A percentile compares a stretch with the other conserved stretches of the same genome.
These are phyloP conservation scores for Phalacrocorax brasilianus DNA, from an alignment of 2,113 vertebrate species.

Conservation along the genomic window DNA sequence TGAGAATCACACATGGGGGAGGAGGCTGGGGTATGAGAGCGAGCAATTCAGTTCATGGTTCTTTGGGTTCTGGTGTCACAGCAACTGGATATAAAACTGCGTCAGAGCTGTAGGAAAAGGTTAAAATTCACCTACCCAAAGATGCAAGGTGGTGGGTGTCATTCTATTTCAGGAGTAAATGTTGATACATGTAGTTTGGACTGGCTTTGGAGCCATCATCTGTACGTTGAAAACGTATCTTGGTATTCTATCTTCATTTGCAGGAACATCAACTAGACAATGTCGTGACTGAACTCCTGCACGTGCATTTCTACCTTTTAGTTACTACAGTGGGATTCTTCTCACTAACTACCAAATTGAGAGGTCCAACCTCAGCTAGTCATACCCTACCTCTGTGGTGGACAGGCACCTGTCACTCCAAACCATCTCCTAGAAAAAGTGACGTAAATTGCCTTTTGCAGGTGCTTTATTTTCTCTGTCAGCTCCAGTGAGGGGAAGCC, in stretches of 20 bases:
- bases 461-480: not conserved
- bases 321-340: not conserved
- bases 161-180: not conserved
- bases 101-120: not conserved
- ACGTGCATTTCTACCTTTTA: not conserved
- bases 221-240: not conserved
- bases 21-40: not conserved
- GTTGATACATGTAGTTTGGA: not conserved
- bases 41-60: not conserved
- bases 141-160: not conserved
- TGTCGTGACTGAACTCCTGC: not conserved
- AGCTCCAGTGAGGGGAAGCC: not conserved
- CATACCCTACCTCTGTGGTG: not conserved
- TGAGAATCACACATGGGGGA: not conserved
- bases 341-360: not conserved
- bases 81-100: not conserved
- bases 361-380: not conserved
- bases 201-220: not conserved
- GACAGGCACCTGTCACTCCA: not conserved
- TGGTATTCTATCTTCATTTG: not conserved
- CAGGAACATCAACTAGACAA: not conserved
- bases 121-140: not conserved
- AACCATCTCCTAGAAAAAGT: not conserved
- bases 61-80: not conserved
- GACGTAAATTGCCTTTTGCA: not conserved